These are phyloP conservation scores for Collichthys lucidus DNA, from an alignment of 2,113 vertebrate species.

Conservation along the genomic window DNA sequence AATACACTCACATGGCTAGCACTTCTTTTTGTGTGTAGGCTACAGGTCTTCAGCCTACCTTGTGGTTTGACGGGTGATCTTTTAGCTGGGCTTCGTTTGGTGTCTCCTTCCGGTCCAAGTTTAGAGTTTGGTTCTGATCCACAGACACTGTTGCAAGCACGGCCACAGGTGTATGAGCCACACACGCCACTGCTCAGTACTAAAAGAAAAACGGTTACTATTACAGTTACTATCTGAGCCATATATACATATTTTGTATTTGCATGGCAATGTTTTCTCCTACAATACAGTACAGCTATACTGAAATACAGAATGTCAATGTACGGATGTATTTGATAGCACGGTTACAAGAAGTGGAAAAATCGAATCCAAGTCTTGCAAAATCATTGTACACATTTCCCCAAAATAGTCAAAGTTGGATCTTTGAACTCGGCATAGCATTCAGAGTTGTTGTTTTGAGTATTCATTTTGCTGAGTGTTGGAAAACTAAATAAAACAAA, in stretches of 20 bases:
- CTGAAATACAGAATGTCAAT: background rate
- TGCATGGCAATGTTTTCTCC: background rate
- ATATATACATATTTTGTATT: too few species aligned
- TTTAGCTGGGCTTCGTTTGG: background rate
- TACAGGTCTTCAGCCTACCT: slow-evolving; percentile 35
- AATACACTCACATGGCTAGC: background rate
- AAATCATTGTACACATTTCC: background rate
- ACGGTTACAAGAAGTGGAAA: background rate
- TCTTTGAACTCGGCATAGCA: background rate
- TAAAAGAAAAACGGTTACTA: slow-evolving; percentile 6
- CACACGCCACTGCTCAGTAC: slow-evolving; percentile 44
- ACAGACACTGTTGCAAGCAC: slow-evolving; percentile 20
- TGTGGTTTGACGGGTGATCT: slow-evolving; percentile 48
- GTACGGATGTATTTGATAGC: background rate
- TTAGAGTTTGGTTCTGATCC: background rate
- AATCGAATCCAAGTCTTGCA: background rate
- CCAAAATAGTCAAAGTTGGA: background rate
- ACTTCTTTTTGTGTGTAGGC: background rate
- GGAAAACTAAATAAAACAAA: background rate
- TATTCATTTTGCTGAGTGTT: background rate
- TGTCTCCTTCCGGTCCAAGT: background rate
- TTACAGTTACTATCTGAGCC: background rate
- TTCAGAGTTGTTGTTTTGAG: background rate
- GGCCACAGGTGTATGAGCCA: slow-evolving; percentile 54
- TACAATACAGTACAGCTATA: background rate